Percentiles rank a stretch among this genome's conserved stretches.
Conservation (phyloP, 2,797 vertebrate genomes). For the Danio jaintianensis region DNA sequence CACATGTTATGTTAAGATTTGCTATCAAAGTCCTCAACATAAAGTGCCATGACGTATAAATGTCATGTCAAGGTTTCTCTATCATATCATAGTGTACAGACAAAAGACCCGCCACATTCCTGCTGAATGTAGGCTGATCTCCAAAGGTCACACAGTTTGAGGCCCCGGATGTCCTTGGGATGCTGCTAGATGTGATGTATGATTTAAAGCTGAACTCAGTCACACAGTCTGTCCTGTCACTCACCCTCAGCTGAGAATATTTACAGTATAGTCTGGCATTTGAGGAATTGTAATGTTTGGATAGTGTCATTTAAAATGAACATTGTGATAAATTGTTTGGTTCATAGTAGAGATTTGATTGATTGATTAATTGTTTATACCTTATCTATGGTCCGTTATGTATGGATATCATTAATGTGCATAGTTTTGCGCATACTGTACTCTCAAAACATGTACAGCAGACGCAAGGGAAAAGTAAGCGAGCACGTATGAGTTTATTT, state of each 20-base stretch:
- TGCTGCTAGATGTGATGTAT: conserved; percentile 21
- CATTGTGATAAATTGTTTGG: background rate
- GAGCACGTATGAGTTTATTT: too few species aligned
- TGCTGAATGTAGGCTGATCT: background rate
- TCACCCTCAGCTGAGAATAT: background rate
- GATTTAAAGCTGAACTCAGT: background rate
- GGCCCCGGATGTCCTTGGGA: conserved; percentile 13
- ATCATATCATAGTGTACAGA: conserved; percentile 33
- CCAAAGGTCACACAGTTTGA: background rate
- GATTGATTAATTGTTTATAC: too few species aligned
- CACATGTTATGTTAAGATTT: conserved; percentile 28
- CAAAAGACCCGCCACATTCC: background rate
- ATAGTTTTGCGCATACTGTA: background rate
- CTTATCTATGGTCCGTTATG: too few species aligned
- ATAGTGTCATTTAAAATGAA: background rate
- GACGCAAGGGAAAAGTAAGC: too few species aligned
- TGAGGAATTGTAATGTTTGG: background rate
- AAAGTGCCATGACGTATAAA: background rate
- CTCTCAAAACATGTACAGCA: too few species aligned
- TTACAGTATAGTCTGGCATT: background rate
- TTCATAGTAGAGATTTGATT: too few species aligned
- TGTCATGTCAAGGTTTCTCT: conserved; percentile 33
- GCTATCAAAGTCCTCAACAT: conserved; percentile 22
- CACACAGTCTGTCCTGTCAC: conserved; percentile 13
- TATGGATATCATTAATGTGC: too few species aligned